These are phyloP conservation scores for Protobothrops mucrosquamatus DNA, from an alignment of 2,113 vertebrate species.

Conservation along the genomic window DNA sequence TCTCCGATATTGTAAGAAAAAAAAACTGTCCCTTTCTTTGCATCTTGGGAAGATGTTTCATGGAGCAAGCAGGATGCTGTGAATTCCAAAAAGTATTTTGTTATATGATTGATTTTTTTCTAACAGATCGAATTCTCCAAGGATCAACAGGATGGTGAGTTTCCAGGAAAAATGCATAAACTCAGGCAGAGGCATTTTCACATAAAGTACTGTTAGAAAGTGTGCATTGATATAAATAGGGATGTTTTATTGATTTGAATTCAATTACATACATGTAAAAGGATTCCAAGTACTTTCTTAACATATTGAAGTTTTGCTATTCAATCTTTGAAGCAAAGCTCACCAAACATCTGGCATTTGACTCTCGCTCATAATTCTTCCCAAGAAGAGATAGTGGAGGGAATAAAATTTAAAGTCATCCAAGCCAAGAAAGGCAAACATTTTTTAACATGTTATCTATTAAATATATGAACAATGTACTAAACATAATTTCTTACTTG, in stretches of 20 bases:
- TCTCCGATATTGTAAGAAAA: slow-evolving; percentile 54
- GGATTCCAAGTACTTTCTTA: background rate
- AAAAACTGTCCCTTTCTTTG: slow-evolving; percentile 39
- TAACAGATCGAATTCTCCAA: slow-evolving; percentile 83
- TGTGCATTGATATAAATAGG: slow-evolving; percentile 1
- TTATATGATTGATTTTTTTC: slow-evolving; percentile 76
- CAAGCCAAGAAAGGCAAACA: background rate
- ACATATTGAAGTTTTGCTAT: background rate
- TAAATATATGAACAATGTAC: background rate
- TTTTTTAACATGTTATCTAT: background rate
- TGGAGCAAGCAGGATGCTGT: slow-evolving; percentile 66
- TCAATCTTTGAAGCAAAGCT: background rate
- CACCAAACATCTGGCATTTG: background rate
- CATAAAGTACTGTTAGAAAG: slow-evolving; percentile 36
- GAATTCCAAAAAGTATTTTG: slow-evolving; percentile 59
- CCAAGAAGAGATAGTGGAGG: background rate
- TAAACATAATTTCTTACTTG: background rate
- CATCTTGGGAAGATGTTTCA: slow-evolving; percentile 65
- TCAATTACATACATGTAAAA: background rate
- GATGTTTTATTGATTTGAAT: background rate
- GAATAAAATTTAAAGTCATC: slow-evolving; percentile 5
- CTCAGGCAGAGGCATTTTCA: slow-evolving; percentile 10
- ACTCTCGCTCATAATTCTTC: background rate
- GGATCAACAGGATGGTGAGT: slow-evolving; percentile 84
- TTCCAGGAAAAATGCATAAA: slow-evolving; percentile 38